Conservation (phyloP, 2,888 invertebrate genomes). For the Tetropium fuscum region DNA sequence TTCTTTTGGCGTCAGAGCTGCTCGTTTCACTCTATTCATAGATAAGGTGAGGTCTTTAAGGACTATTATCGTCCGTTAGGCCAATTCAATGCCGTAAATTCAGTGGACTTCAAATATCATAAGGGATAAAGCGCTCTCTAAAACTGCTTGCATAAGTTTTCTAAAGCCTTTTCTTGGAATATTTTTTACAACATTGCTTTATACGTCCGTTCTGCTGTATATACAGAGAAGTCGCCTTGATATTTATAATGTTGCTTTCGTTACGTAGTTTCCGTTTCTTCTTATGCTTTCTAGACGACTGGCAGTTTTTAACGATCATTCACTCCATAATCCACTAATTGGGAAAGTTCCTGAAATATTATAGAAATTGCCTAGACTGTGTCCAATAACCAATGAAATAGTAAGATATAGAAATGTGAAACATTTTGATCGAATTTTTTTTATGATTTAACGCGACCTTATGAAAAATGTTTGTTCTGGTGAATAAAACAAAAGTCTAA, state of each 20-base stretch:
- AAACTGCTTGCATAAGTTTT: conserved; percentile 33
- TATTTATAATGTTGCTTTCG: conserved; percentile 9
- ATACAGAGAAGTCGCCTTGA: conserved; percentile 6
- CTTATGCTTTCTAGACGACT: not conserved
- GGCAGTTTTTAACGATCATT: not conserved
- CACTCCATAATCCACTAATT: not conserved
- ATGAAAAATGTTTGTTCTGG: too few relatives aligned
- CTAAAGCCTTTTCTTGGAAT: conserved; percentile 22
- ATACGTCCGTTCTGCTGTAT: not conserved
- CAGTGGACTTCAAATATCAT: conserved; percentile 35
- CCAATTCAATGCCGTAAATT: conserved; percentile 36
- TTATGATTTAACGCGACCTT: too few relatives aligned
- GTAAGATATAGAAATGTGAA: too few relatives aligned
- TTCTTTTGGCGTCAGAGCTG: conserved; percentile 29
- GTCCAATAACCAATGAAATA: too few relatives aligned
- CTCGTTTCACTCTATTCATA: conserved; percentile 38
- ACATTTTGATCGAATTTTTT: too few relatives aligned
- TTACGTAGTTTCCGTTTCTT: not conserved
- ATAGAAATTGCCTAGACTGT: too few relatives aligned
- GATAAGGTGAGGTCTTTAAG: conserved; percentile 37
- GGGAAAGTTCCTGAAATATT: not conserved
- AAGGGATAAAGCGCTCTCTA: conserved; percentile 25
- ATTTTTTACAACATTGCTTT: not conserved
- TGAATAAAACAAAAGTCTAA: too few relatives aligned
- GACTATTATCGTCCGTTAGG: conserved; percentile 31